phyloP scores from a whole-genome alignment of 2,888 invertebrate genomes.

The Pammene aurita region DNA sequence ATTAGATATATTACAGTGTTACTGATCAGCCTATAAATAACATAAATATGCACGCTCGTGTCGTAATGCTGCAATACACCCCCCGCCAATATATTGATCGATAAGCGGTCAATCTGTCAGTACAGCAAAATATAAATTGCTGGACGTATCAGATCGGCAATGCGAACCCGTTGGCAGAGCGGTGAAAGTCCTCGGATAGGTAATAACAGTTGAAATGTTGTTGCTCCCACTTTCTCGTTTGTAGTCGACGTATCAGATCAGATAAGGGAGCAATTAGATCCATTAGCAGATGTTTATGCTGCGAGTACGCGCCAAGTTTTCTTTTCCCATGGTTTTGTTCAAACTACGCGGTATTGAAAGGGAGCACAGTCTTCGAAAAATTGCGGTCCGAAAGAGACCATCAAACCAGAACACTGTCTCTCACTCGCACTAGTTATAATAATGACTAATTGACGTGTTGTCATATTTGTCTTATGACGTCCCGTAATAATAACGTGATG shows the following conservation, averaged over 20 bases:
- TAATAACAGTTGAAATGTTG: slow-evolving; percentile 45
- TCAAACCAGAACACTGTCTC: too few relatives aligned
- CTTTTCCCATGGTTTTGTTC: slow-evolving; percentile 36
- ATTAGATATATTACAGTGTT: neutral
- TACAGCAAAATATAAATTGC: slow-evolving; percentile 39
- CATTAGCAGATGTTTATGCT: slow-evolving; percentile 45
- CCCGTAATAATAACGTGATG: too few relatives aligned
- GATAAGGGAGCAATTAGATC: slow-evolving; percentile 55
- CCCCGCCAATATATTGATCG: slow-evolving; percentile 35
- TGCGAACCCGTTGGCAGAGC: slow-evolving; percentile 40
- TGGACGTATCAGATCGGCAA: slow-evolving; percentile 32
- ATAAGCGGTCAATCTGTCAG: slow-evolving; percentile 39
- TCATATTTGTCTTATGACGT: too few relatives aligned
- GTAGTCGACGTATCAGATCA: slow-evolving; percentile 47
- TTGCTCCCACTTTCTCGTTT: slow-evolving; percentile 48
- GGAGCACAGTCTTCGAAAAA: too few relatives aligned
- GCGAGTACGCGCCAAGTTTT: slow-evolving; percentile 29
- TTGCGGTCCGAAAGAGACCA: too few relatives aligned
- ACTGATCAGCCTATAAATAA: too few relatives aligned
- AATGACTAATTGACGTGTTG: too few relatives aligned
- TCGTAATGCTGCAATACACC: slow-evolving; percentile 8
- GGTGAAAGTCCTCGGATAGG: slow-evolving; percentile 50
- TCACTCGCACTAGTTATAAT: too few relatives aligned
- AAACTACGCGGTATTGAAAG: neutral
- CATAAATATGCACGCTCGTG: neutral